Conservation (phyloP, 2,888 invertebrate genomes). For the Acanthococcus lagerstroemiae region DNA sequence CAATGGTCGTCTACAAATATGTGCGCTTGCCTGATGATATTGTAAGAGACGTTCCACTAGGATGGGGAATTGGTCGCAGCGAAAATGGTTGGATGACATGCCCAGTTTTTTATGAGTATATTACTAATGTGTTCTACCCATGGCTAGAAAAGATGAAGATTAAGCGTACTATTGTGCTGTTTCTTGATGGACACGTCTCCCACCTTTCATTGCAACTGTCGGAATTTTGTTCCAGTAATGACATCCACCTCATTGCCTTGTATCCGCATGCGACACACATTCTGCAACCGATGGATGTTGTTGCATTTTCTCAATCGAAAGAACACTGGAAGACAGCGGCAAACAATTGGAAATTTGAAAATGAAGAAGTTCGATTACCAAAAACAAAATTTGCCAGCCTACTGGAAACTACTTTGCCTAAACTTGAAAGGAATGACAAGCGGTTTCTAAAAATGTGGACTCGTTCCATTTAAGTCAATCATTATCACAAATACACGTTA, state of each 20-base stretch:
- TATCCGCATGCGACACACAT: conserved; percentile 36
- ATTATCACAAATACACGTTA: no score
- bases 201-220: conserved; percentile 37
- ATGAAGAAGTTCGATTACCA: conserved; percentile 32
- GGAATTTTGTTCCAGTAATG: conserved; percentile 33
- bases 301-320: conserved; percentile 35
- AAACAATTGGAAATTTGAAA: conserved; percentile 31
- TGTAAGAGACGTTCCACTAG: conserved; percentile 32
- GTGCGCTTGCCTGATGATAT: conserved; percentile 34
- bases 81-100: conserved; percentile 35
- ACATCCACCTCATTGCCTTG: conserved; percentile 35
- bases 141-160: conserved; percentile 35
- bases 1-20: conserved; percentile 34
- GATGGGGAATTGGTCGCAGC: conserved; percentile 34
- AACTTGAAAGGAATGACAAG: no score
- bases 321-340: conserved; percentile 33
- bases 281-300: conserved; percentile 36
- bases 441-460: no score
- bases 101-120: conserved; percentile 34
- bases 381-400: not conserved
- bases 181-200: conserved; percentile 42
- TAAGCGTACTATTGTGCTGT: conserved; percentile 38
- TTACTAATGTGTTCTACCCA: conserved; percentile 35
- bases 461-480: no score
- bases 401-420: no score